These are phyloP conservation scores for Conchocele bisecta DNA, from an alignment of 2,888 invertebrate genomes.

Conservation along the genomic window DNA sequence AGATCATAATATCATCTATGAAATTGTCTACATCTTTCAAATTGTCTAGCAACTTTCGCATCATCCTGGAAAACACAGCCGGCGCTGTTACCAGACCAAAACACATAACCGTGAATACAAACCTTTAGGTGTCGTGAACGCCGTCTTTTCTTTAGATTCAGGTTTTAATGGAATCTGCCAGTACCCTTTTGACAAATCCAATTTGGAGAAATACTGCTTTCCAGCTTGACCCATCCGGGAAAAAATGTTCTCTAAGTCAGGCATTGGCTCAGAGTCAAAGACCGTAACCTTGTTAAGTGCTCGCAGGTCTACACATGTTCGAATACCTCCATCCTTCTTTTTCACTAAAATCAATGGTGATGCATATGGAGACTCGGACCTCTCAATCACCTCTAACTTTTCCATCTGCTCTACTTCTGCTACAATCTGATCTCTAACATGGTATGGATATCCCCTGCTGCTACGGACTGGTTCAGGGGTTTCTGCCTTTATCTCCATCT, in stretches of 20 bases:
- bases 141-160: not conserved
- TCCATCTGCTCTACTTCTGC: constrained; percentile 41
- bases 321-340: constrained; percentile 47
- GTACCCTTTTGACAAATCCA: constrained; percentile 1
- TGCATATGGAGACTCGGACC: constrained; percentile 41
- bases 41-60: not conserved
- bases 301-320: constrained; percentile 52
- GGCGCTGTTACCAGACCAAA: not conserved
- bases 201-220: constrained; percentile 11
- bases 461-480: constrained; percentile 14
- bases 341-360: constrained; percentile 48
- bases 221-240: not conserved
- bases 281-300: constrained; percentile 50
- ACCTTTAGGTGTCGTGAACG: not conserved
- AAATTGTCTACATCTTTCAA: constrained; percentile 1
- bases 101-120: not conserved
- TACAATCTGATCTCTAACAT: constrained; percentile 14
- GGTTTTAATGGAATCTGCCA: constrained; percentile 1
- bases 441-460: constrained; percentile 17
- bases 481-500: constrained; percentile 15
- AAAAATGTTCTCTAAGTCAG: constrained; percentile 39
- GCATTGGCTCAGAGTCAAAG: constrained; percentile 58
- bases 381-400: constrained; percentile 44
- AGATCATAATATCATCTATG: not conserved
- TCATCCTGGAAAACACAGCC: not conserved